Conservation (phyloP, 2,888 invertebrate genomes). For the Mythimna pallens region DNA sequence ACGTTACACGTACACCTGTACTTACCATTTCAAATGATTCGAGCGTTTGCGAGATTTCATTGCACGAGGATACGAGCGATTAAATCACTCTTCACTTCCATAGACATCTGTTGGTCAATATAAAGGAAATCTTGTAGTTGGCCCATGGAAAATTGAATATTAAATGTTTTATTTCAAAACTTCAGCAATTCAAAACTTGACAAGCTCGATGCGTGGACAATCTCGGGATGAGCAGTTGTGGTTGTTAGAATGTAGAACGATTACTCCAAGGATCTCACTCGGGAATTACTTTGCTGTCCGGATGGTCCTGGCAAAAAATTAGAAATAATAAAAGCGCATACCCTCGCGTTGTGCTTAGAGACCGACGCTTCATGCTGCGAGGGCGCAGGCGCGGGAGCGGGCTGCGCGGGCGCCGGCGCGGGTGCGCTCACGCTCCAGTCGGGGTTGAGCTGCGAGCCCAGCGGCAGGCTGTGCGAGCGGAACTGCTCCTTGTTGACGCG, state of each 20-base stretch:
- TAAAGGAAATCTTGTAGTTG: constrained; percentile 74
- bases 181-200: constrained; percentile 59
- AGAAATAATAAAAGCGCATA: constrained; percentile 59
- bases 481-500: constrained; percentile 87
- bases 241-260: constrained; percentile 30
- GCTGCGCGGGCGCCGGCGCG: constrained; percentile 56
- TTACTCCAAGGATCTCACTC: constrained; percentile 26
- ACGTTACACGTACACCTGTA: constrained; percentile 67
- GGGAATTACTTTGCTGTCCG: constrained; percentile 30
- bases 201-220: constrained; percentile 58
- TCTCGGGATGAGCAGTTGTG: constrained; percentile 28
- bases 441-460: constrained; percentile 90
- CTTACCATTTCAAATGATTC: constrained; percentile 69
- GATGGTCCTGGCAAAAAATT: constrained; percentile 41
- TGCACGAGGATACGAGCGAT: constrained; percentile 71
- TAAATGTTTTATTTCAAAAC: constrained; percentile 50
- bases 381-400: constrained; percentile 67
- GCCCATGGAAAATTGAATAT: constrained; percentile 60
- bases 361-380: constrained; percentile 66
- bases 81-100: constrained; percentile 73
- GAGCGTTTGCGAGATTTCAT: constrained; percentile 68
- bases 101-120: constrained; percentile 76
- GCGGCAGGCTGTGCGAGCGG: constrained; percentile 91
- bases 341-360: constrained; percentile 84
- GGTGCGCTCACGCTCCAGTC: constrained; percentile 83